Percentiles rank a stretch among this genome's conserved stretches.
These are phyloP conservation scores for Myrmecophaga tridactyla DNA, from an alignment of 2,113 vertebrate genomes.

Conservation along the genomic window DNA sequence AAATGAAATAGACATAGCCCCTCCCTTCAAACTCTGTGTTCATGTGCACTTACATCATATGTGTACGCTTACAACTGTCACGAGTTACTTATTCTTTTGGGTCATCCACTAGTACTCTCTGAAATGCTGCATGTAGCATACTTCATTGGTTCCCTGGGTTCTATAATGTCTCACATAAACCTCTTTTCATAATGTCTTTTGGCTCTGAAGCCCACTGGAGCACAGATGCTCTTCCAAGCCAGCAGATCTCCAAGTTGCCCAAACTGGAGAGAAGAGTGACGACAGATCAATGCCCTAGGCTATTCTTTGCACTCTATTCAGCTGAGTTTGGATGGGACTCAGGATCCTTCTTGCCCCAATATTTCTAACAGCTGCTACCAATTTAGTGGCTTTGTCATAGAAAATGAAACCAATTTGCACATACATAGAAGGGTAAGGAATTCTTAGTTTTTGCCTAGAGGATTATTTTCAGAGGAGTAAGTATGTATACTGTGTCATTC, in stretches of 20 bases:
- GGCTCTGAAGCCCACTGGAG: neutral
- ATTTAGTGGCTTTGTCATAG: neutral
- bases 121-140: neutral
- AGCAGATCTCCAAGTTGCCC: neutral
- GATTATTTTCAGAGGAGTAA: neutral
- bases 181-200: neutral
- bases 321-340: neutral
- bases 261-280: neutral
- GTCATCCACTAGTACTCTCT: neutral
- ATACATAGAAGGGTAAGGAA: neutral
- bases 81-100: neutral
- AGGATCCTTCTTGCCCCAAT: neutral
- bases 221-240: neutral
- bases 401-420: neutral
- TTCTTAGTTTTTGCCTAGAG: neutral
- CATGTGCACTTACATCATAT: neutral
- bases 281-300: neutral
- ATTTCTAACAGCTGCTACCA: neutral
- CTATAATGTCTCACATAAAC: neutral
- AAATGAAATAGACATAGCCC: neutral
- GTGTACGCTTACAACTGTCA: neutral
- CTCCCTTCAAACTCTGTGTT: neutral
- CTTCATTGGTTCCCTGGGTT: neutral
- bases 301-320: neutral
- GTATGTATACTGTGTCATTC: neutral